phyloP scores from a whole-genome alignment of 2,113 vertebrate species.

The Saguinus midas region DNA sequence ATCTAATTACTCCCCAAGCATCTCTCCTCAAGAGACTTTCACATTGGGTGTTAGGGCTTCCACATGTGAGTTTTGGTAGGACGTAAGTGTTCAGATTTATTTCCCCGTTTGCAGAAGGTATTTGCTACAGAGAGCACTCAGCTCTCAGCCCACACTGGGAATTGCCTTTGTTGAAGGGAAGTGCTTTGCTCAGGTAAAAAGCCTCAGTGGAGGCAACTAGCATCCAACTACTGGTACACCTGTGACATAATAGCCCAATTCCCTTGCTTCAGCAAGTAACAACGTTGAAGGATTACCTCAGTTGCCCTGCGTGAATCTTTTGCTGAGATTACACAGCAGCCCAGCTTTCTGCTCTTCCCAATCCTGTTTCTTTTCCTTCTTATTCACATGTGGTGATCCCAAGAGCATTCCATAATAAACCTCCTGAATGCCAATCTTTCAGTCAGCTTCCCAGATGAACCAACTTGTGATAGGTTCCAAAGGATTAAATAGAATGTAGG shows the following conservation, averaged over 20 bases:
- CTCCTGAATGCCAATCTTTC: neutral
- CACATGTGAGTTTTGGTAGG: neutral
- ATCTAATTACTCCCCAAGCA: neutral
- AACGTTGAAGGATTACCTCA: neutral
- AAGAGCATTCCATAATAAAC: neutral
- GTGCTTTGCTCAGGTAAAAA: neutral
- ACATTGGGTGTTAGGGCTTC: neutral
- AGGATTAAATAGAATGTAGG: neutral
- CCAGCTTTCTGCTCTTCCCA: neutral
- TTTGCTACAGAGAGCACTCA: neutral
- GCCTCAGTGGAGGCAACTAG: neutral
- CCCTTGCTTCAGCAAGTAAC: accelerated
- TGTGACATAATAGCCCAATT: neutral
- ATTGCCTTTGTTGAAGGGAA: neutral
- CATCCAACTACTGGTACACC: neutral
- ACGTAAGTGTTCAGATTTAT: neutral
- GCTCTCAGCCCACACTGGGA: neutral
- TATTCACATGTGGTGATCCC: neutral
- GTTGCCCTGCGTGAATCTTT: neutral
- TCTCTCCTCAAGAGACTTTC: neutral
- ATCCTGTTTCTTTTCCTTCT: neutral
- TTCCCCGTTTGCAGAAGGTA: neutral
- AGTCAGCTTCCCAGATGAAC: neutral
- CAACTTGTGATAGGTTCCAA: neutral
- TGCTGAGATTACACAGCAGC: neutral